Conservation (phyloP, 1,140 invertebrate genomes). For the Portunus trituberculatus region DNA sequence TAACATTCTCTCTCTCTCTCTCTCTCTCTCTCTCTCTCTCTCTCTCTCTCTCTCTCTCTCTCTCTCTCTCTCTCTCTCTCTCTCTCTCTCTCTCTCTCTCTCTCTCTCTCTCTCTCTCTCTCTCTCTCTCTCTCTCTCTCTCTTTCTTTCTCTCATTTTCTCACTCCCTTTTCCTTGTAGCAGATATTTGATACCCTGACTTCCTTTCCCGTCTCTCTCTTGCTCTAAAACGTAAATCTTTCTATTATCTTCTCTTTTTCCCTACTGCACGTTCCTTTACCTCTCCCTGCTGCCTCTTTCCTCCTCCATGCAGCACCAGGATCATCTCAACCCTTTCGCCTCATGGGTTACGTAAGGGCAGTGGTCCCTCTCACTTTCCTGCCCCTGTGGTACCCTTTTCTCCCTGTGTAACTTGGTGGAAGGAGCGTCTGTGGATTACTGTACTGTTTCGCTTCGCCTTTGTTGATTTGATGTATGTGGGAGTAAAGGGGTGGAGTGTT, state of each 20-base stretch:
- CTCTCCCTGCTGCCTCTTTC: neutral
- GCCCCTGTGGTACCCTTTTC: neutral
- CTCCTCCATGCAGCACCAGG: too few relatives aligned
- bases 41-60: slow-evolving; percentile 42
- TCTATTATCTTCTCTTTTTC: neutral
- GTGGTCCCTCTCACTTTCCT: neutral
- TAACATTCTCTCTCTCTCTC: slow-evolving; percentile 8
- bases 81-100: slow-evolving; percentile 5
- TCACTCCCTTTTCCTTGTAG: too few relatives aligned
- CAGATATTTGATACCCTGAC: too few relatives aligned
- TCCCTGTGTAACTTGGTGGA: neutral
- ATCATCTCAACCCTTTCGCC: neutral
- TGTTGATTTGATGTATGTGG: too few relatives aligned
- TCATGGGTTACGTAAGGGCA: neutral
- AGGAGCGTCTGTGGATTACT: neutral
- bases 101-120: slow-evolving; percentile 24
- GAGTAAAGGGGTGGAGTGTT: neutral
- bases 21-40: slow-evolving; percentile 43
- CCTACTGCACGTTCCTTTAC: neutral
- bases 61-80: slow-evolving; percentile 39
- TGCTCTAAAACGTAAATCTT: neutral
- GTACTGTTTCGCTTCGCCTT: too few relatives aligned
- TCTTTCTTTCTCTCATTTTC: too few relatives aligned
- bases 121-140: too few relatives aligned
- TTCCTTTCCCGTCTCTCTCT: neutral